These are phyloP conservation scores for Aelia acuminata DNA, from an alignment of 2,888 invertebrate species.

Conservation along the genomic window DNA sequence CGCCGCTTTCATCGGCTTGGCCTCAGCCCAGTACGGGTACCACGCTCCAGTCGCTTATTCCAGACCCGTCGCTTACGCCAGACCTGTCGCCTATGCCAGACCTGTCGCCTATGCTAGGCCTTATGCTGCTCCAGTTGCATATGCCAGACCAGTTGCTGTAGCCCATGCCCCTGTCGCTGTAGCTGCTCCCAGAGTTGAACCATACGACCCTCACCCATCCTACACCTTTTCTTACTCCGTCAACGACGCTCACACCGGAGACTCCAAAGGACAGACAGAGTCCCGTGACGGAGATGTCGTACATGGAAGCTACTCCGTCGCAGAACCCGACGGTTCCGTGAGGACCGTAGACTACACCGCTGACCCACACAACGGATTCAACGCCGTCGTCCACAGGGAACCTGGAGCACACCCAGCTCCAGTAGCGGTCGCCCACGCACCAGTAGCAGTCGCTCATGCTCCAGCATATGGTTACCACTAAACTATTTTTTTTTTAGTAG, in stretches of 20 bases:
- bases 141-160: constrained; percentile 2
- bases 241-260: constrained; percentile 29
- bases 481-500: neutral
- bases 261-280: constrained; percentile 34
- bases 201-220: constrained; percentile 35
- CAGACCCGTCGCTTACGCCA: constrained; percentile 25
- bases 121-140: neutral
- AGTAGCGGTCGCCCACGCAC: constrained; percentile 5
- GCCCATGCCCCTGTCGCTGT: constrained; percentile 49
- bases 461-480: neutral
- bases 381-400: constrained; percentile 68
- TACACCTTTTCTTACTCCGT: constrained; percentile 33
- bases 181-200: constrained; percentile 21
- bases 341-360: constrained; percentile 50
- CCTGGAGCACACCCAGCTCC: constrained; percentile 62
- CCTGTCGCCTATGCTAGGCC: constrained; percentile 64
- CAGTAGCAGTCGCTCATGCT: constrained; percentile 5
- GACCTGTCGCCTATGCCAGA: neutral
- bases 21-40: constrained; percentile 30
- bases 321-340: constrained; percentile 49
- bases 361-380: constrained; percentile 66
- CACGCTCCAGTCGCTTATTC: neutral
- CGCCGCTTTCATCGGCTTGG: neutral
- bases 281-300: constrained; percentile 49
- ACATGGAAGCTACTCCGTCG: constrained; percentile 18